Percentiles rank a stretch among this genome's conserved stretches.
Conservation (phyloP, 2,113 vertebrate genomes). For the Okapia johnstoni region DNA sequence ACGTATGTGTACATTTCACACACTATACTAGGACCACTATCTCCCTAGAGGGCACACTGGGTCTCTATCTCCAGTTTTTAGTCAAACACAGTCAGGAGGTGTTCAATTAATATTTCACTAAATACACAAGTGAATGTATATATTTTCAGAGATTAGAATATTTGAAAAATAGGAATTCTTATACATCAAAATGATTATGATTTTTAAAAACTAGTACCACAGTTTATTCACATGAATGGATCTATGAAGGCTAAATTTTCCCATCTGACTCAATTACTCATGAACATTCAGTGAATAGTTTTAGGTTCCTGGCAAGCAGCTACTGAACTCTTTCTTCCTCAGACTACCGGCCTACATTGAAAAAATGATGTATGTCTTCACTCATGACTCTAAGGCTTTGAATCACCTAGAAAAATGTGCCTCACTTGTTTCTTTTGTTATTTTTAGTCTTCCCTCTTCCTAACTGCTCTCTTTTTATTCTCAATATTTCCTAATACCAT, state of each 20-base stretch:
- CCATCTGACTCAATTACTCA: not conserved
- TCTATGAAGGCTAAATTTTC: not conserved
- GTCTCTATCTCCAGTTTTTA: not conserved
- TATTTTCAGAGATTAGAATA: conserved; percentile 4
- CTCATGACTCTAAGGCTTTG: not conserved
- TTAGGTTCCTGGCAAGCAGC: not conserved
- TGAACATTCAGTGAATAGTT: not conserved
- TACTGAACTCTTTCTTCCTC: not conserved
- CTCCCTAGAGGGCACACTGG: not conserved
- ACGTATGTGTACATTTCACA: not conserved
- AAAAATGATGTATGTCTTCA: not conserved
- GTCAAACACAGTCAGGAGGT: not conserved
- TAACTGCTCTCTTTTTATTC: not conserved
- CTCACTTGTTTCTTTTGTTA: not conserved
- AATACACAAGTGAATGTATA: not conserved
- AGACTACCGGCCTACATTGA: not conserved
- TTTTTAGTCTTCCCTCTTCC: not conserved
- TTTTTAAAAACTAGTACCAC: not conserved
- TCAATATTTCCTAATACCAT: not conserved
- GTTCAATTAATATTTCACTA: not conserved
- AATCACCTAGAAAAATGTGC: not conserved
- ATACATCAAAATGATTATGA: not conserved
- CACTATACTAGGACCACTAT: not conserved
- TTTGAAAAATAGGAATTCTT: not conserved
- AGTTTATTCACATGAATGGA: not conserved